These are phyloP conservation scores for Petroica traversi DNA, from an alignment of 2,113 vertebrate genomes.

Conservation along the genomic window DNA sequence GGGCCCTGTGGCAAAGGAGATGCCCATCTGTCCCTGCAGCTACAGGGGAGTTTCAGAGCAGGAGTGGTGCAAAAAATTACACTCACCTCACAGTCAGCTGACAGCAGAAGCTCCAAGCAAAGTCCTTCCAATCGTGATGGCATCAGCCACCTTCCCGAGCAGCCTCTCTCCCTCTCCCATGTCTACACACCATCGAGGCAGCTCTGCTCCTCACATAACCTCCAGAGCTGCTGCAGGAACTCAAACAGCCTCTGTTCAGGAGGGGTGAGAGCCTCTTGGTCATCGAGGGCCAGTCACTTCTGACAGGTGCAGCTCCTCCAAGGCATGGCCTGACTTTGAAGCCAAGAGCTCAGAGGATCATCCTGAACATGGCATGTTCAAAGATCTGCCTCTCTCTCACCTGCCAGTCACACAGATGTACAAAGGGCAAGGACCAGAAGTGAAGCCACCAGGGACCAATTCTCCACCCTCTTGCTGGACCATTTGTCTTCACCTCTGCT, in stretches of 20 bases:
- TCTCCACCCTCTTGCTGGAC: neutral
- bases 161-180: neutral
- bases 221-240: neutral
- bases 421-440: neutral
- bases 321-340: neutral
- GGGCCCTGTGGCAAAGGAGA: neutral
- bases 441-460: neutral
- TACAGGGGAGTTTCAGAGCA: neutral
- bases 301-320: neutral
- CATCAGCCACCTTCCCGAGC: neutral
- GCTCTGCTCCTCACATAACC: neutral
- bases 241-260: neutral
- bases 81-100: neutral
- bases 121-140: neutral
- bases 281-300: neutral
- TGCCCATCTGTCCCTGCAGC: neutral
- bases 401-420: neutral
- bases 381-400: neutral
- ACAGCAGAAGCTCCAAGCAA: neutral
- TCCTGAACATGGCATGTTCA: neutral
- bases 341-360: neutral
- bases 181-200: accelerated
- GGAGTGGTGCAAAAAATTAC: neutral
- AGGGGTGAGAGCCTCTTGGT: neutral
- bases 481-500: neutral